Conservation (phyloP, 2,113 vertebrate species). For the Notothenia coriiceps region DNA sequence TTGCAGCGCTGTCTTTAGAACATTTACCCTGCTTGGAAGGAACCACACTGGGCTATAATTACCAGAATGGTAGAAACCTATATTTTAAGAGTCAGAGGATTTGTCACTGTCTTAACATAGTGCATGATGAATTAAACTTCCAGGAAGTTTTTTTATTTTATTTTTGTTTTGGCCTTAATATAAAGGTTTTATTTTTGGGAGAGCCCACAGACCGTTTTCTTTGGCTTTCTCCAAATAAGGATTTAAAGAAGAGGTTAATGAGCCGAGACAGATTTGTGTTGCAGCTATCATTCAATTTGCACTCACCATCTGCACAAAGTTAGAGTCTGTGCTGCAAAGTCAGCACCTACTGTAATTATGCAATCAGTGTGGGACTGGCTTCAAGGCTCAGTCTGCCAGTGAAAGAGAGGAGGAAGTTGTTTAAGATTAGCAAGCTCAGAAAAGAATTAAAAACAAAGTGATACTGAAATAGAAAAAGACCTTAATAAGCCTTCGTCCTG, state of each 20-base stretch:
- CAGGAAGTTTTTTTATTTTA: neutral
- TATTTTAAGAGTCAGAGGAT: constrained; percentile 58
- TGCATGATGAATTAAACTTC: constrained; percentile 27
- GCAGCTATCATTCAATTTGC: constrained; percentile 38
- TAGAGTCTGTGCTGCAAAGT: constrained; percentile 37
- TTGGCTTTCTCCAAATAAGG: constrained; percentile 15
- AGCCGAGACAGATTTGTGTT: constrained; percentile 9
- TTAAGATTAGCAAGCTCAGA: constrained; percentile 27
- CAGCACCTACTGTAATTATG: constrained; percentile 54
- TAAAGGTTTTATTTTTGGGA: neutral
- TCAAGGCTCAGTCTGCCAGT: constrained; percentile 25
- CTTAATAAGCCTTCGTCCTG: constrained; percentile 1
- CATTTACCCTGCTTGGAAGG: constrained; percentile 37
- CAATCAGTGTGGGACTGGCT: constrained; percentile 46
- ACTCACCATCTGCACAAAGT: constrained; percentile 10
- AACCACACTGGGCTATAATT: constrained; percentile 59
- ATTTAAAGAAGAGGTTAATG: constrained; percentile 4
- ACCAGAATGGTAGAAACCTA: constrained; percentile 50
- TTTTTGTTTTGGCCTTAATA: neutral
- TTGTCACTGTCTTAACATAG: constrained; percentile 55
- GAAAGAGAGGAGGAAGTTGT: constrained; percentile 20
- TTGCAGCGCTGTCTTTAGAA: constrained; percentile 40
- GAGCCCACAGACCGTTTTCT: neutral
- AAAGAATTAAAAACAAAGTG: constrained; percentile 35
- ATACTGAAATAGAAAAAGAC: constrained; percentile 45